Evolutionary conservation across 1,140 invertebrate genomes (phyloP).

Genomic region (Drosophila equinoxialis): DNA sequence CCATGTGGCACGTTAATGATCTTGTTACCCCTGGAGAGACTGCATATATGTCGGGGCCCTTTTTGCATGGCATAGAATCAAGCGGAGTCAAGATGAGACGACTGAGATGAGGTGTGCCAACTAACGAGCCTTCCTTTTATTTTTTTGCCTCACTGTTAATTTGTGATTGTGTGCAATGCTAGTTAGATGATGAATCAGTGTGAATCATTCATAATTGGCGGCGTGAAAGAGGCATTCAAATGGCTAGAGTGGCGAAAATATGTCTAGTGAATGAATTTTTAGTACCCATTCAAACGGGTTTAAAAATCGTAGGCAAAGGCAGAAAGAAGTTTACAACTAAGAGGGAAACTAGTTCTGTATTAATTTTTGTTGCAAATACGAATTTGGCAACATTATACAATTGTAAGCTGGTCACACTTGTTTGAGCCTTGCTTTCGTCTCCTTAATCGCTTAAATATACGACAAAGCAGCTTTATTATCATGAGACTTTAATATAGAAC

Average conservation of each 20-base stretch:
- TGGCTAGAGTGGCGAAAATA: neutral
- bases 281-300: too few relatives aligned
- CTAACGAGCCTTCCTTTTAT: slow-evolving; percentile 52
- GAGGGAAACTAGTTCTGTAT: too few relatives aligned
- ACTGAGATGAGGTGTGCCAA: slow-evolving; percentile 32
- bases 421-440: too few relatives aligned
- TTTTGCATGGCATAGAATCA: slow-evolving; percentile 55
- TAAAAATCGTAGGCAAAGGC: too few relatives aligned
- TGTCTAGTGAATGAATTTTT: neutral
- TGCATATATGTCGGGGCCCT: slow-evolving; percentile 43
- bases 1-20: slow-evolving; percentile 74
- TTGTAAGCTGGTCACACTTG: too few relatives aligned
- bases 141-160: neutral
- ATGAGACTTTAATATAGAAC: too few relatives aligned
- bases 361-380: too few relatives aligned
- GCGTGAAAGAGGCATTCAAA: neutral
- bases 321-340: too few relatives aligned
- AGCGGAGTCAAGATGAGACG: neutral
- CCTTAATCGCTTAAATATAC: too few relatives aligned
- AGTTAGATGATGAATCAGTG: slow-evolving; percentile 20
- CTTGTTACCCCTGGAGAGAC: slow-evolving; percentile 64
- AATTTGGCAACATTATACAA: too few relatives aligned
- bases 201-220: slow-evolving; percentile 17
- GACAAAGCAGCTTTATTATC: too few relatives aligned
- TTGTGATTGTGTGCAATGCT: slow-evolving; percentile 14